Conservation (phyloP, 1,140 invertebrate species). For the Pachyrhynchus sulphureomaculatus region DNA sequence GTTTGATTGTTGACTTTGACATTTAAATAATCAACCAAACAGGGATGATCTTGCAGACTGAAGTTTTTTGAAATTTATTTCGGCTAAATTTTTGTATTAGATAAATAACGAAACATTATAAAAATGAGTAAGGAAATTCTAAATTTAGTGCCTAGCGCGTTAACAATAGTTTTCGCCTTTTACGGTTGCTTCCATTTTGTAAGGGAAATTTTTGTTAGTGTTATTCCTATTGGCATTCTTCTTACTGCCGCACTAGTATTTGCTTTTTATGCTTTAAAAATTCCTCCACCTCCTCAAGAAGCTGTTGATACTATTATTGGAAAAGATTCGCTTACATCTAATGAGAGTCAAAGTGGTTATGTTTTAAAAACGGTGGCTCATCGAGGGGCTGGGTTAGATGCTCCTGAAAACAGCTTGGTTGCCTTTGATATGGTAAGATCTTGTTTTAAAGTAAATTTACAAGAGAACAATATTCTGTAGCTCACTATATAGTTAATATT, state of each 20-base stretch:
- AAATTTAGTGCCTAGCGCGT: slow-evolving; percentile 25
- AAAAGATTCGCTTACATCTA: slow-evolving; percentile 46
- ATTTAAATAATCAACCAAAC: too few relatives aligned
- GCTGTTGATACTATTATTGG: slow-evolving; percentile 54
- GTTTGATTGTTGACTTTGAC: too few relatives aligned
- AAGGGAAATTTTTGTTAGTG: slow-evolving; percentile 33
- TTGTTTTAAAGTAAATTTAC: not conserved
- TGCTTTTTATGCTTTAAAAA: slow-evolving; percentile 36
- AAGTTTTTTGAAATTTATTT: too few relatives aligned
- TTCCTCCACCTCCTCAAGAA: slow-evolving; percentile 47
- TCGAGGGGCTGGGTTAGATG: slow-evolving; percentile 68
- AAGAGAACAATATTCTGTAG: too few relatives aligned
- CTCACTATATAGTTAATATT: too few relatives aligned
- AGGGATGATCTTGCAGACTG: too few relatives aligned
- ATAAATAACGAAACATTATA: too few relatives aligned
- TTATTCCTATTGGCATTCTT: slow-evolving; percentile 43
- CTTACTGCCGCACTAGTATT: slow-evolving; percentile 33
- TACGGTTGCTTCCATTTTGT: slow-evolving; percentile 32
- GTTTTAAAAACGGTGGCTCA: slow-evolving; percentile 63
- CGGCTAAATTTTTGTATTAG: too few relatives aligned
- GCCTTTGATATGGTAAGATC: slow-evolving; percentile 67
- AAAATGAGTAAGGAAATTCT: slow-evolving; percentile 26
- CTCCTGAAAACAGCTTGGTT: slow-evolving; percentile 71
- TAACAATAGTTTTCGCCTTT: slow-evolving; percentile 28
- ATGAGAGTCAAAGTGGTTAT: slow-evolving; percentile 46